Conservation (phyloP, 2,888 invertebrate species). For the Philereme transversata region DNA sequence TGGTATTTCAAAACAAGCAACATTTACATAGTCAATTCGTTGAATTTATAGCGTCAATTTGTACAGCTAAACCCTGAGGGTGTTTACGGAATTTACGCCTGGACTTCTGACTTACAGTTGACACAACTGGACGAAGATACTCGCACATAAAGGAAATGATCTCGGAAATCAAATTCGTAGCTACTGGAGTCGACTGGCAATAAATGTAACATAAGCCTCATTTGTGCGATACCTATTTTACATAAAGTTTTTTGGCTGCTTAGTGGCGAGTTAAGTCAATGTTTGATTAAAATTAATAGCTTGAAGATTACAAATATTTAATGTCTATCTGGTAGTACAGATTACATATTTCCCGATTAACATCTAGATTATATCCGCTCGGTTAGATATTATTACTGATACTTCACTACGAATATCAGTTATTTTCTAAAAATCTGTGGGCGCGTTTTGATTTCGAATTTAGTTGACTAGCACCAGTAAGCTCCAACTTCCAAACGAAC, state of each 20-base stretch:
- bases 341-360: too few relatives aligned
- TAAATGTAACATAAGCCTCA: conserved; percentile 4
- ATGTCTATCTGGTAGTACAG: too few relatives aligned
- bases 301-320: too few relatives aligned
- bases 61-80: conserved; percentile 5
- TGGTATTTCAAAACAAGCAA: neutral
- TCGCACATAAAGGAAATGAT: conserved; percentile 57
- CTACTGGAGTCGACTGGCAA: neutral
- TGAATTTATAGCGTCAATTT: conserved; percentile 15
- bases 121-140: conserved; percentile 35
- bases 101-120: conserved; percentile 2
- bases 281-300: neutral
- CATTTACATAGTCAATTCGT: conserved; percentile 4
- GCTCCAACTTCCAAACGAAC: neutral
- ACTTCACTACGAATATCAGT: too few relatives aligned
- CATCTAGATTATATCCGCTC: too few relatives aligned
- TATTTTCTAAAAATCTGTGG: neutral
- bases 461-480: neutral
- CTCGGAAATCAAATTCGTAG: conserved; percentile 58
- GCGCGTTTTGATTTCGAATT: neutral
- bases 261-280: neutral
- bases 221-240: neutral
- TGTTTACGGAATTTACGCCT: conserved; percentile 10
- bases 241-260: neutral
- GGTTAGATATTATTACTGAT: too few relatives aligned